phyloP scores from a whole-genome alignment of 2,888 invertebrate species.

The Hirtodrosophila confusa region DNA sequence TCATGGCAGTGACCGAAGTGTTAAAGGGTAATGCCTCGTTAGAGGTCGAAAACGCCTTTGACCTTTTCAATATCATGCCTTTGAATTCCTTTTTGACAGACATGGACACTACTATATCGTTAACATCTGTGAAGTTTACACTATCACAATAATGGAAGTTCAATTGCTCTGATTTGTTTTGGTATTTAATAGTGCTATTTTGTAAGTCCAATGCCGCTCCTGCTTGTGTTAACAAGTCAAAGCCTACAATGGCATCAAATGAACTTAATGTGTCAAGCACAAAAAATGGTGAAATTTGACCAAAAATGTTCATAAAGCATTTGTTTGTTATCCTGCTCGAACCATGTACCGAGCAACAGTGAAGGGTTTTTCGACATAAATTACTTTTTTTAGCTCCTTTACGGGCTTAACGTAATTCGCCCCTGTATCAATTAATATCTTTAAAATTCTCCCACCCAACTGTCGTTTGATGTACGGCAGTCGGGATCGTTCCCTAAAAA shows the following conservation, averaged over 20 bases:
- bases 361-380: constrained; percentile 8
- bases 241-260: constrained; percentile 3
- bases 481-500: constrained; percentile 4
- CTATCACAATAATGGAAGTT: constrained; percentile 12
- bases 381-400: constrained; percentile 8
- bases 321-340: constrained; percentile 13
- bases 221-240: no score
- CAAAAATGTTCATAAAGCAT: constrained; percentile 10
- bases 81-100: constrained; percentile 5
- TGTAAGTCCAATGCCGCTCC: no score
- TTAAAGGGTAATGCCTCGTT: not conserved
- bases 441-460: constrained; percentile 10
- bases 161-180: no score
- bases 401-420: constrained; percentile 9
- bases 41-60: constrained; percentile 1
- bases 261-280: constrained; percentile 1
- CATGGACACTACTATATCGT: constrained; percentile 14
- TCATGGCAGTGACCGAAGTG: not conserved
- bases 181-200: no score
- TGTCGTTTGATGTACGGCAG: constrained; percentile 11
- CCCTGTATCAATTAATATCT: constrained; percentile 7
- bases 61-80: not conserved
- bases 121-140: constrained; percentile 17
- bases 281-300: constrained; percentile 3
- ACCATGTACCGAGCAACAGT: constrained; percentile 7